Percentiles rank a stretch among this genome's conserved stretches.
Evolutionary conservation across 2,113 vertebrate species (phyloP).

Genomic region (Copsychus sechellarum): DNA sequence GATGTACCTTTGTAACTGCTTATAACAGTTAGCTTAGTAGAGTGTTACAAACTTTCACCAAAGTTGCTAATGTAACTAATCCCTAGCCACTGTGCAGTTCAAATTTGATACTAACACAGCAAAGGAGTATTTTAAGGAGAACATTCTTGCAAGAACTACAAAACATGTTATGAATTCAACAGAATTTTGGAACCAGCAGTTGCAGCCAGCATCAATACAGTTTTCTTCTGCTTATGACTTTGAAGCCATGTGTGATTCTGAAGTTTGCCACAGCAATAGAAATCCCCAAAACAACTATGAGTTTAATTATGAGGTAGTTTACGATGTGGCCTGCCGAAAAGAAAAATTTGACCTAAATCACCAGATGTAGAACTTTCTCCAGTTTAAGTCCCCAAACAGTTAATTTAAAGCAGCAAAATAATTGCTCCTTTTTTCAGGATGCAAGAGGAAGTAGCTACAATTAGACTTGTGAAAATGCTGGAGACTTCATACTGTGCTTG

Average conservation of each 20-base stretch:
- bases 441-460: neutral
- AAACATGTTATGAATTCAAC: neutral
- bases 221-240: neutral
- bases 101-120: neutral
- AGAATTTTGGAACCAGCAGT: neutral
- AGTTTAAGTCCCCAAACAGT: neutral
- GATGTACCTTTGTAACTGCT: neutral
- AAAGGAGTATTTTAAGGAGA: neutral
- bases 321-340: neutral
- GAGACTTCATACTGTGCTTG: neutral
- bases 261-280: neutral
- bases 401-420: neutral
- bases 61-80: neutral
- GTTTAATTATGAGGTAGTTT: neutral
- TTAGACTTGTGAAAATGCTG: neutral
- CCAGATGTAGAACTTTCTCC: neutral
- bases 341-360: neutral
- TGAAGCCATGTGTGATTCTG: neutral
- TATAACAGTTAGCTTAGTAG: neutral
- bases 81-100: neutral
- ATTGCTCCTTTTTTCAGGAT: neutral
- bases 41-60: neutral
- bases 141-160: neutral
- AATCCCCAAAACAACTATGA: neutral
- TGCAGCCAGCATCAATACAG: neutral